Conservation (phyloP, 1,140 invertebrate genomes). For the Teleopsis dalmanni region DNA sequence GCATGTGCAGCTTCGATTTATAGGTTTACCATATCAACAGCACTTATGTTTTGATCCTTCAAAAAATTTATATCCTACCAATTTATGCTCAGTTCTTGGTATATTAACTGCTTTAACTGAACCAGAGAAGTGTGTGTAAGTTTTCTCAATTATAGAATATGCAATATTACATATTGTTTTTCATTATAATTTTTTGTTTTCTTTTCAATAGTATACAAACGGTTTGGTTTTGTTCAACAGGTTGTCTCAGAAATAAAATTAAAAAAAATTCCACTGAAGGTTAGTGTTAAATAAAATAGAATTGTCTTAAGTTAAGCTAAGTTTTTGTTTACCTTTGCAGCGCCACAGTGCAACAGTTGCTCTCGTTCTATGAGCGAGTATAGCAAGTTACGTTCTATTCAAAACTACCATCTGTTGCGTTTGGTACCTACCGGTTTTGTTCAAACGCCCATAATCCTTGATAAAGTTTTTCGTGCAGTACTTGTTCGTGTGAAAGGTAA, state of each 20-base stretch:
- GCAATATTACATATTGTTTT: not conserved
- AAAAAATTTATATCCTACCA: slow-evolving; percentile 16
- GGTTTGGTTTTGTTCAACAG: slow-evolving; percentile 34
- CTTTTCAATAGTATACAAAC: slow-evolving; percentile 27
- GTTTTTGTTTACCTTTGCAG: slow-evolving; percentile 13
- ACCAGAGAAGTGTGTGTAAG: slow-evolving; percentile 27
- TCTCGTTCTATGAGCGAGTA: slow-evolving; percentile 34
- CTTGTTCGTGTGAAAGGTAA: slow-evolving; percentile 15
- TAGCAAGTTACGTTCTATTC: slow-evolving; percentile 24
- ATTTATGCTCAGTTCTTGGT: slow-evolving; percentile 22
- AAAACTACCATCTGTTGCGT: slow-evolving; percentile 22
- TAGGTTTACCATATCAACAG: slow-evolving; percentile 24
- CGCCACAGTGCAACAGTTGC: slow-evolving; percentile 31
- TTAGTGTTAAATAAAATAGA: slow-evolving; percentile 12
- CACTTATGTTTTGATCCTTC: slow-evolving; percentile 20
- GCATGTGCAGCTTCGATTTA: slow-evolving; percentile 28
- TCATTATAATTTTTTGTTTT: not conserved
- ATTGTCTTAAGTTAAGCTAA: not conserved
- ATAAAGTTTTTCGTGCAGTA: slow-evolving; percentile 18
- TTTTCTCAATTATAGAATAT: not conserved
- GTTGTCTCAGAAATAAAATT: slow-evolving; percentile 35
- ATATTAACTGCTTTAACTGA: slow-evolving; percentile 31
- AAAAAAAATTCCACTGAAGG: slow-evolving; percentile 30
- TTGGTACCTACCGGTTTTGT: slow-evolving; percentile 20
- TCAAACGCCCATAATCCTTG: slow-evolving; percentile 14